Percentiles rank a stretch among this genome's conserved stretches.
Evolutionary conservation across 2,888 invertebrate genomes (phyloP).

Genomic region (Melanchra persicariae): DNA sequence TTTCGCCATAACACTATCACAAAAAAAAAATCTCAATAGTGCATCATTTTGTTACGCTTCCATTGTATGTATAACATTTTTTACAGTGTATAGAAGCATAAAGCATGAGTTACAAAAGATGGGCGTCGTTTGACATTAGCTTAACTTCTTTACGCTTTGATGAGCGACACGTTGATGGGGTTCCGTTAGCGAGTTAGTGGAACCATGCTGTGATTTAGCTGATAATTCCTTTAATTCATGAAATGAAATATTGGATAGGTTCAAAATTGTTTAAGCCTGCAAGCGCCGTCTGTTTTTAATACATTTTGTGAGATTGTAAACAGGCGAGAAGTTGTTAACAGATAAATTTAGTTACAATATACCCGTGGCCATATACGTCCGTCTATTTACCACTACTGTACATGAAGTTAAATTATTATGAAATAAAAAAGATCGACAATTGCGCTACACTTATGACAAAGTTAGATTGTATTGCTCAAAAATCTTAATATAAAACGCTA

Average conservation of each 20-base stretch:
- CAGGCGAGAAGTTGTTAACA: background rate
- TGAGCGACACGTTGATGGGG: slow-evolving; percentile 80
- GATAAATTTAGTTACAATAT: background rate
- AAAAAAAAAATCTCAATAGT: slow-evolving; percentile 24
- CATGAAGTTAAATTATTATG: too few species aligned
- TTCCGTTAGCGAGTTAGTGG: slow-evolving; percentile 59
- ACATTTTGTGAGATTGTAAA: background rate
- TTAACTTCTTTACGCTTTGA: slow-evolving; percentile 91
- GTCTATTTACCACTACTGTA: too few species aligned
- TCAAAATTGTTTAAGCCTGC: background rate
- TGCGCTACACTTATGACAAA: too few species aligned
- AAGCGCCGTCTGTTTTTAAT: background rate
- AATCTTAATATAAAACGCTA: too few species aligned
- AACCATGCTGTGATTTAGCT: slow-evolving; percentile 6
- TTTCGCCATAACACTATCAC: background rate
- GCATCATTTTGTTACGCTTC: slow-evolving; percentile 49
- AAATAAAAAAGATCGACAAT: too few species aligned
- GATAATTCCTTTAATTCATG: background rate
- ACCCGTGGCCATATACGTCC: too few species aligned
- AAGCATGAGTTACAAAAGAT: slow-evolving; percentile 89
- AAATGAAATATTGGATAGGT: too few species aligned
- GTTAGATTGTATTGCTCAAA: too few species aligned
- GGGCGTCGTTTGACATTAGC: slow-evolving; percentile 89
- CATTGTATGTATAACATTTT: slow-evolving; percentile 50
- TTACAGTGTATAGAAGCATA: slow-evolving; percentile 62